Conservation (phyloP, 2,113 vertebrate genomes). For the Oryctolagus cuniculus region mOryCun1.1 NC_091445.1:78158001-78158500, state of each 20-base stretch:
- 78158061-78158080: no score
- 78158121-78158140: no score
- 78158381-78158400: not conserved
- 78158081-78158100: no score
- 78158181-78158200: not conserved
- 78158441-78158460: slow-evolving; percentile 43
- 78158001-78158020: no score
- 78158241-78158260: not conserved
- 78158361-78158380: not conserved
- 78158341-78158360: not conserved
- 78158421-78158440: not conserved
- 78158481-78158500: slow-evolving; percentile 77
- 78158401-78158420: not conserved
- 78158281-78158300: not conserved
- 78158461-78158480: slow-evolving; percentile 28
- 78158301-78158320: not conserved
- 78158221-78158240: not conserved
- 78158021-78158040: no score
- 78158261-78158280: not conserved
- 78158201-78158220: not conserved
- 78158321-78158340: not conserved
- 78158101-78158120: no score
- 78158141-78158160: no score
- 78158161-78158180: no score
- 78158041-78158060: no score